Evolutionary conservation across 2,113 vertebrate genomes (phyloP), one percentile per base, ranked within the genome.

Genomic region (Melanerpes formicivorus): DNA sequence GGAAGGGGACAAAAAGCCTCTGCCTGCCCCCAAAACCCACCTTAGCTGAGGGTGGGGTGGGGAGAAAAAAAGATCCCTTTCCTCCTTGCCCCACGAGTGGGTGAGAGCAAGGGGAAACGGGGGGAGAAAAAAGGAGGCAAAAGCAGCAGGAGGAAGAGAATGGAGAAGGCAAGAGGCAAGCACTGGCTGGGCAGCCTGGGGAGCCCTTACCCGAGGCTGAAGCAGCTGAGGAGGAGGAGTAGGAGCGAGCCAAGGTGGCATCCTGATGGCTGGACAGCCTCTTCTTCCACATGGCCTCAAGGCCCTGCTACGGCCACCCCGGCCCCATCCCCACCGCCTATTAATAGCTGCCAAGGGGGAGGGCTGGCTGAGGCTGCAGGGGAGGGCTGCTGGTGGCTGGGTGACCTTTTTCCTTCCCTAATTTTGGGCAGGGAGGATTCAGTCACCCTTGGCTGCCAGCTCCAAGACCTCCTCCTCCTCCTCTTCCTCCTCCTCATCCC

Each of bases 151-250:
- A 27, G 29, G 30, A 30, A 37, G 76, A 12, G 59, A 73, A 55
- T 0, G 14, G 34, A n/a, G 65, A 69, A 37, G 30, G 56, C 1
- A 3, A 64, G 15, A 32, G 73, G 44, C 1, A 2, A 60, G 32
- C 2, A 2, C 6, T 17, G 1, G 2, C 25, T 2, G 2, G 18
- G 11, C 4, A 0, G 34, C 40, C 6, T 0, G 0, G 21, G 1
- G 3, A 11, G 14, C 71, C 73, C 98, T 97, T 97, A 98, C 97
- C 98, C 94, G 97, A 97, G 95, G 74, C 96, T 1, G 97, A 97
- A 73, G 97, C 90, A 4, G 97, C 97, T 1, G 97, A 97, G 84
- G 97, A 97, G 19, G 97, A 97, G 66, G 97, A 97, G 72, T 30
- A 93, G 1, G 93, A 96, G 37, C 75, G 95, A 34, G 72, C 76